Evolutionary conservation across 2,797 vertebrate genomes (phyloP), one percentile per base, ranked within the genome.

Genomic region (Jordanella pulchra): DNA sequence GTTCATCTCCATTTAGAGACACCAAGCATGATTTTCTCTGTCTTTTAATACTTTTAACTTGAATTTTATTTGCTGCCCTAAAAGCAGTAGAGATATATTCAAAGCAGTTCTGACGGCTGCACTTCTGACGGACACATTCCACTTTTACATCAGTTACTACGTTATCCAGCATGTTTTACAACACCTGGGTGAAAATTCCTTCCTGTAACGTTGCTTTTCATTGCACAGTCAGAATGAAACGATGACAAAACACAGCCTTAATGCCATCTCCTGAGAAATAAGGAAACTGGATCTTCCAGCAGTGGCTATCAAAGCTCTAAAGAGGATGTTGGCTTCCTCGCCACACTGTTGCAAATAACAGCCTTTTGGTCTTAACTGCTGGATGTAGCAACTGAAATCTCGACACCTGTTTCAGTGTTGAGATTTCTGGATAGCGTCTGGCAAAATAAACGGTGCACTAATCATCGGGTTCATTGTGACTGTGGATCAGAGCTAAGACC

Each of bases 301-400:
- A 25, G 15, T n/a, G 32, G 58, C 44, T 13, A 56, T 74, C 48
- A 47, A 48, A 72, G 28, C 65, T 30, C 35, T 78, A 70, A 90
- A 91, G 82, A 91, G 91, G 91, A 92, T 91, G 91, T 93, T 73
- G 47, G 80, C 81, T 89, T 85, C 32, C 55, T 76, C 68, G 71
- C 71, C 65, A 13, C 28, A 55, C 48, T 84, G 72, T 91, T 86
- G 90, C 89, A 92, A 84, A 55, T 90, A 92, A 91, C 90, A 81
- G 83, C 71, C 71, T 83, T 79, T 87, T 73, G 63, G 72, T 79
- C 75, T 85, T 84, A 69, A 71, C 54, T 39, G 42, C 25, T 69
- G 60, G 64, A 12, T 81, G 77, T 67, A 77, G 80, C 76, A 82
- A 82, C 76, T 81, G 77, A 87, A 87, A 83, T 89, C 86, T 84